These are phyloP conservation scores for Erannis defoliaria DNA, from an alignment of 2,888 invertebrate species.

Conservation along the genomic window DNA sequence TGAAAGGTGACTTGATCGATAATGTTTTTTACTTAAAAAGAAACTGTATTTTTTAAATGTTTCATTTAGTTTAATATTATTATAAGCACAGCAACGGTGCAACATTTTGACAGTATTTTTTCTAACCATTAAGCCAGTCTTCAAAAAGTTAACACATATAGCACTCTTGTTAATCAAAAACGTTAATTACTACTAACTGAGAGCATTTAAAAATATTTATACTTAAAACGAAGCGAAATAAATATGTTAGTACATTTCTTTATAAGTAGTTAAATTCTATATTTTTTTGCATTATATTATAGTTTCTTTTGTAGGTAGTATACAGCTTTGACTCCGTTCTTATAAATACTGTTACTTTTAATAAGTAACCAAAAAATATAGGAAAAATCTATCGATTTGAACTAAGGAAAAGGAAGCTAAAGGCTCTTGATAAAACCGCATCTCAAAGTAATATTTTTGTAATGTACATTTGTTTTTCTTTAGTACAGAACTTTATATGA, in stretches of 20 bases:
- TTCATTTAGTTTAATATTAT: too few relatives aligned
- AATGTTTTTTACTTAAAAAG: too few relatives aligned
- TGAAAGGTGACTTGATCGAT: too few relatives aligned
- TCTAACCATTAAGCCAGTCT: neutral
- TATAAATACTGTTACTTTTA: neutral
- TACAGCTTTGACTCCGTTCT: conserved; percentile 20
- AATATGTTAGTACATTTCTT: conserved; percentile 75
- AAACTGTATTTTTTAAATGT: too few relatives aligned
- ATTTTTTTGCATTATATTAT: conserved; percentile 39
- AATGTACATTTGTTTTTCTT: too few relatives aligned
- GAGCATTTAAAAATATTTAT: conserved; percentile 35
- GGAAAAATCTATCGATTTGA: neutral
- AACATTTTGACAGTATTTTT: too few relatives aligned
- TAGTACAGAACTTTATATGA: too few relatives aligned
- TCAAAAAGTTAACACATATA: conserved; percentile 28
- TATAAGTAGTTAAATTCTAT: conserved; percentile 60
- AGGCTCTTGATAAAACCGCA: too few relatives aligned
- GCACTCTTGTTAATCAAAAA: conserved; percentile 46
- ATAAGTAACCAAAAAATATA: neutral
- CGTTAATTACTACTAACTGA: conserved; percentile 34
- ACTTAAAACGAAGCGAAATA: conserved; percentile 77
- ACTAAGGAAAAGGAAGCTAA: too few relatives aligned
- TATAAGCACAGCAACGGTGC: neutral
- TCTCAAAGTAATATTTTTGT: too few relatives aligned
- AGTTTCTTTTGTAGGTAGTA: conserved; percentile 32